A percentile compares a stretch with the other conserved stretches of the same genome.
Conservation (phyloP, 2,888 invertebrate genomes). For the Chironomus riparius region DNA sequence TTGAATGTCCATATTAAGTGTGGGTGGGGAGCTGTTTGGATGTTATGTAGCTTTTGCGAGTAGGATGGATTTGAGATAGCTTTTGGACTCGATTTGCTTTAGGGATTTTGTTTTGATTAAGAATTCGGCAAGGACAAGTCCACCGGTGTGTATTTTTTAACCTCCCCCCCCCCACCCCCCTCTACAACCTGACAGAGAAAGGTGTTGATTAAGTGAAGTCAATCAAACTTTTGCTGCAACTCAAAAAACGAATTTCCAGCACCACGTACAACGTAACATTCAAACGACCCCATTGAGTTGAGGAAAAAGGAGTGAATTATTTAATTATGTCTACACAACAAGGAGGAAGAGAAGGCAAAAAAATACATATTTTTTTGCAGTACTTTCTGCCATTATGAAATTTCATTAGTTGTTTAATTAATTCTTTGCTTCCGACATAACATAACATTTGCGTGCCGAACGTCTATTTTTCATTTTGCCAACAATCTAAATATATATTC, state of each 20-base stretch:
- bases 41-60: neutral
- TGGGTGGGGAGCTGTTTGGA: neutral
- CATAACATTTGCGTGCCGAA: conserved; percentile 4
- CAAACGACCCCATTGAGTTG: neutral
- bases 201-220: too few relatives aligned
- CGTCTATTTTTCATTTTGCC: conserved; percentile 7
- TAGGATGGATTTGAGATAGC: too few relatives aligned
- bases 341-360: neutral
- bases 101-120: too few relatives aligned
- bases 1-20: neutral
- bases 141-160: too few relatives aligned
- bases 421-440: conserved; percentile 7
- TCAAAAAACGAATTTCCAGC: too few relatives aligned
- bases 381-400: neutral
- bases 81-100: too few relatives aligned
- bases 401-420: conserved; percentile 13
- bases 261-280: too few relatives aligned
- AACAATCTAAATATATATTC: neutral
- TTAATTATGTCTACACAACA: neutral
- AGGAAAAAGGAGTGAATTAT: neutral
- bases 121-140: too few relatives aligned
- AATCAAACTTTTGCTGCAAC: too few relatives aligned
- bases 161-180: too few relatives aligned
- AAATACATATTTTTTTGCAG: neutral
- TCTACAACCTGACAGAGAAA: too few relatives aligned